phyloP scores from a whole-genome alignment of 2,888 invertebrate species.

The Rugalucina vietnamica region DNA sequence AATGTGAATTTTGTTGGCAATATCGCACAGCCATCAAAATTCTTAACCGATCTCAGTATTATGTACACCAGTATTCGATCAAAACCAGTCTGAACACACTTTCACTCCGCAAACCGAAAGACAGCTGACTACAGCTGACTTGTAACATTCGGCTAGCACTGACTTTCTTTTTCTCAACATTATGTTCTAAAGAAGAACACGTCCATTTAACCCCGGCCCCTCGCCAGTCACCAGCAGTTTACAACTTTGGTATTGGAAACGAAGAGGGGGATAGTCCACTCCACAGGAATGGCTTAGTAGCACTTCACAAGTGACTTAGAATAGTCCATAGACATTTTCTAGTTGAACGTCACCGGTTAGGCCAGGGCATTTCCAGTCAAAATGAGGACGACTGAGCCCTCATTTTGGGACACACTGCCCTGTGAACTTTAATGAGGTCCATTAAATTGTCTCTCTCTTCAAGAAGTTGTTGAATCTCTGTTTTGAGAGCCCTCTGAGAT shows the following conservation, averaged over 20 bases:
- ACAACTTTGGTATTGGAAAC: background rate
- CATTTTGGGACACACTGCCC: constrained; percentile 70
- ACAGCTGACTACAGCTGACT: no score
- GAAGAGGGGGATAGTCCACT: background rate
- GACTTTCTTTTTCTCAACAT: no score
- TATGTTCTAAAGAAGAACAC: no score
- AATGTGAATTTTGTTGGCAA: no score
- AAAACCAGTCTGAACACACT: no score
- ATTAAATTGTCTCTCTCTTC: constrained; percentile 71
- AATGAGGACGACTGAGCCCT: constrained; percentile 29
- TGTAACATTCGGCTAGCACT: no score
- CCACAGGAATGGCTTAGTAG: background rate
- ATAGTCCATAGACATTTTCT: constrained; percentile 33
- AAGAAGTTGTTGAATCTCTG: constrained; percentile 66
- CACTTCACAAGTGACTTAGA: background rate
- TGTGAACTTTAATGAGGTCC: constrained; percentile 71
- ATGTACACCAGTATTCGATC: no score
- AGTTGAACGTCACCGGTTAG: constrained; percentile 18
- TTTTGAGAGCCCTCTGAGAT: constrained; percentile 60
- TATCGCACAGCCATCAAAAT: no score
- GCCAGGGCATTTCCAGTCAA: background rate
- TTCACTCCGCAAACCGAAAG: no score
- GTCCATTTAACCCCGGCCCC: no score
- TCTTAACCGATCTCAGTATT: no score
- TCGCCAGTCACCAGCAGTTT: background rate